These are phyloP conservation scores for Drosophila kanekoi DNA, from an alignment of 2,888 invertebrate genomes.

Conservation along the genomic window DNA sequence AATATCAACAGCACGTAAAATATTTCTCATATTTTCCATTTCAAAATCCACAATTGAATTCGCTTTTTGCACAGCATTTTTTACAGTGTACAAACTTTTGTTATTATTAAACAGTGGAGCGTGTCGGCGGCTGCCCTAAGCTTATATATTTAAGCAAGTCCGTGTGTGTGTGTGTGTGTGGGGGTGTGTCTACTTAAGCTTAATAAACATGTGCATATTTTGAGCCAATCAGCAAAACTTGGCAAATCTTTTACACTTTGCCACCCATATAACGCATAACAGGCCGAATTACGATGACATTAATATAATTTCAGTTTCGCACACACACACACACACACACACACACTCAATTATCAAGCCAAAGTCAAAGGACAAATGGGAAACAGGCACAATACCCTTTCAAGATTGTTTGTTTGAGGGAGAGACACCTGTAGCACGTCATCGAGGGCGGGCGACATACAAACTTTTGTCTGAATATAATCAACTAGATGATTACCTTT, in stretches of 20 bases:
- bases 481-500: too few relatives aligned
- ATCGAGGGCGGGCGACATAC: too few relatives aligned
- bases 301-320: slow-evolving; percentile 3
- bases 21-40: too few relatives aligned
- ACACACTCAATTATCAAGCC: not conserved
- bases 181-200: not conserved
- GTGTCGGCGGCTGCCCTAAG: not conserved
- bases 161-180: not conserved
- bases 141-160: not conserved
- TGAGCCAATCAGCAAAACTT: slow-evolving; percentile 4
- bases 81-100: not conserved
- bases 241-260: slow-evolving; percentile 10
- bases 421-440: too few relatives aligned
- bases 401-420: not conserved
- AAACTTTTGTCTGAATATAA: too few relatives aligned
- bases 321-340: not conserved
- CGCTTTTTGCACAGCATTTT: not conserved
- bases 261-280: not conserved
- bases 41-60: not conserved
- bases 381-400: not conserved
- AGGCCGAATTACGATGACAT: not conserved
- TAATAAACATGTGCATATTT: slow-evolving; percentile 8
- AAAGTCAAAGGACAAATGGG: not conserved
- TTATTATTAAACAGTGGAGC: not conserved
- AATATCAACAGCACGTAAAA: too few relatives aligned